Evolutionary conservation across 2,888 invertebrate species (phyloP).

Genomic region (Minunthozetes semirufus): DNA sequence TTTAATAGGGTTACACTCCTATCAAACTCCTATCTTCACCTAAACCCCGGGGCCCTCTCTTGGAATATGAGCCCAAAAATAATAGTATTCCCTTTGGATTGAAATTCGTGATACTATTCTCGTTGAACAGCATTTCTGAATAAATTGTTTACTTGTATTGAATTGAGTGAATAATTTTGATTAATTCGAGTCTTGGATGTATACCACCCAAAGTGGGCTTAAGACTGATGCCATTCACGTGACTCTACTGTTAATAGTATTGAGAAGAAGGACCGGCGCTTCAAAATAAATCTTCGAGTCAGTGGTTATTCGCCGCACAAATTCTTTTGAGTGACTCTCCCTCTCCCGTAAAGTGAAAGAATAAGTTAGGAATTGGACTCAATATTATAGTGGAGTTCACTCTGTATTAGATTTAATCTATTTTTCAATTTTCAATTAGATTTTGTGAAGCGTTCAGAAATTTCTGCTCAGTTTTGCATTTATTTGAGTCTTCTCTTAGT

Average conservation of each 20-base stretch:
- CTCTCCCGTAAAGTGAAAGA: background rate
- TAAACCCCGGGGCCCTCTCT: background rate
- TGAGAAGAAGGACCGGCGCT: background rate
- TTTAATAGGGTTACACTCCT: constrained; percentile 17
- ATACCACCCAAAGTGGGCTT: background rate
- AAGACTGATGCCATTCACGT: background rate
- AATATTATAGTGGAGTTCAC: background rate
- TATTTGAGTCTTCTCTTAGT: background rate
- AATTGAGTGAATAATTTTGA: constrained; percentile 13
- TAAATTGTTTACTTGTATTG: background rate
- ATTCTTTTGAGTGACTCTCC: background rate
- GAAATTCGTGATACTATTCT: constrained; percentile 1
- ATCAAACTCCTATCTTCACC: constrained; percentile 6
- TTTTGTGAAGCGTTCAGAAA: background rate
- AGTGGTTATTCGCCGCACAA: no score
- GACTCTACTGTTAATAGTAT: background rate
- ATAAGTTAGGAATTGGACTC: background rate
- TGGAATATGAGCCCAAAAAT: background rate
- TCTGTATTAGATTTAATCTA: background rate
- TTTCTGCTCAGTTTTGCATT: background rate
- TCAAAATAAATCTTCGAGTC: no score
- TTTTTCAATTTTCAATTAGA: constrained; percentile 5
- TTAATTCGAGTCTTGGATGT: background rate
- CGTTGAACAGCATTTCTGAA: constrained; percentile 6
- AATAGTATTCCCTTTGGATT: background rate